These are phyloP conservation scores for Ladona fulva DNA, from an alignment of 1,140 invertebrate genomes.

Conservation along the genomic window DNA sequence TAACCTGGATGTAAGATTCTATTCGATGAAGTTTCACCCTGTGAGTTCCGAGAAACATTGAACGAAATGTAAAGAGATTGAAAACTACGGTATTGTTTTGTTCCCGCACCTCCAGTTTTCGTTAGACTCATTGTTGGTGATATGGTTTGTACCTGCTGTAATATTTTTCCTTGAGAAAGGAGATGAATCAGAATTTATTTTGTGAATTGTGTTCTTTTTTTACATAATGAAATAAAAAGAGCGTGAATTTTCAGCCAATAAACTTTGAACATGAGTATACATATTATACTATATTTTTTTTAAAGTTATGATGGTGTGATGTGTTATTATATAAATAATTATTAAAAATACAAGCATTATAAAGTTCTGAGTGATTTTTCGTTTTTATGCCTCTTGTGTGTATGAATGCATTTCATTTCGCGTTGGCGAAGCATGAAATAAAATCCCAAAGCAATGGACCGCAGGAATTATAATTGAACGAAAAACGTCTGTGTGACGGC, in stretches of 20 bases:
- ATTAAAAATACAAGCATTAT: conserved; percentile 11
- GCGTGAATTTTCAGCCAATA: conserved; percentile 5
- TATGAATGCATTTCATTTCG: background rate
- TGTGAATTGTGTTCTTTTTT: conserved; percentile 10
- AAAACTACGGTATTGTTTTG: background rate
- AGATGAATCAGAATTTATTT: conserved; percentile 10
- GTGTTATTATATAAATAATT: conserved; percentile 9
- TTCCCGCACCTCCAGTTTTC: background rate
- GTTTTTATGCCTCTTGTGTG: conserved; percentile 9
- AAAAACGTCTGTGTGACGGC: no score
- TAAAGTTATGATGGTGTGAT: conserved; percentile 5
- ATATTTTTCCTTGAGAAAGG: conserved; percentile 10
- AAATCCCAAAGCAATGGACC: background rate
- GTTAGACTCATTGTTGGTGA: conserved; percentile 1
- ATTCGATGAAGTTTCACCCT: no score
- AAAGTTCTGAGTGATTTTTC: conserved; percentile 10
- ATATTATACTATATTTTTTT: conserved; percentile 10
- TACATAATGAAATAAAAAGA: conserved; percentile 11
- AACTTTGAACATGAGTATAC: conserved; percentile 10
- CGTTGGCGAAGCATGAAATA: background rate
- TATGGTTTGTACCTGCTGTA: conserved; percentile 9
- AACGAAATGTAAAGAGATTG: no score
- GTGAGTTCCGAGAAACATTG: no score
- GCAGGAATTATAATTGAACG: background rate
- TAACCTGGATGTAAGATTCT: no score